Percentiles rank a stretch among this genome's conserved stretches.
phyloP scores from a whole-genome alignment of 2,797 vertebrate species.

The Pantherophis alleghaniensis region DNA sequence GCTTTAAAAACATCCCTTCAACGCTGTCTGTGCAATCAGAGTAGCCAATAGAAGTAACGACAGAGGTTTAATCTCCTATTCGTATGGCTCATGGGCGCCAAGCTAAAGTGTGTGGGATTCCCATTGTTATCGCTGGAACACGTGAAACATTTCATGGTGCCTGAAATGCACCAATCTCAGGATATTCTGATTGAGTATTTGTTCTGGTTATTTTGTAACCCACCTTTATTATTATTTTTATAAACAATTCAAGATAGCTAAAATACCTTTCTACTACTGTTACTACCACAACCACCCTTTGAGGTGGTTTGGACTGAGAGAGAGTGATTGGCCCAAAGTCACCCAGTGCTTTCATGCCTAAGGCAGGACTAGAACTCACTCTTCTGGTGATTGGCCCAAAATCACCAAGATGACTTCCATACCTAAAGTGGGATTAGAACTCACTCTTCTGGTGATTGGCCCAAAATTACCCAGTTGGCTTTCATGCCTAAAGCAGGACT shows the following conservation, averaged over 20 bases:
- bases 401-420: too few species aligned
- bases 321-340: neutral
- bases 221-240: neutral
- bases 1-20: neutral
- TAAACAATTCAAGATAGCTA: neutral
- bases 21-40: neutral
- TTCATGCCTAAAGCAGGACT: neutral
- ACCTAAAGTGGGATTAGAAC: neutral
- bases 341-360: neutral
- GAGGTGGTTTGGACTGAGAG: neutral
- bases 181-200: neutral
- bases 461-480: neutral
- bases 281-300: neutral
- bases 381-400: neutral
- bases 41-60: neutral
- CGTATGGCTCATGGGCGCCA: neutral
- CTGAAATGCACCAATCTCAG: neutral
- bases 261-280: neutral
- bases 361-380: rapidly evolving
- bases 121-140: neutral
- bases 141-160: neutral
- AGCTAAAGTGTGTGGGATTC: neutral
- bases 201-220: neutral
- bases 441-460: neutral
- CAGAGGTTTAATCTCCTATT: neutral